Percentiles rank a stretch among this genome's conserved stretches.
These are phyloP conservation scores for Dorcus hopei DNA, from an alignment of 2,888 invertebrate genomes.

Conservation along the genomic window DNA sequence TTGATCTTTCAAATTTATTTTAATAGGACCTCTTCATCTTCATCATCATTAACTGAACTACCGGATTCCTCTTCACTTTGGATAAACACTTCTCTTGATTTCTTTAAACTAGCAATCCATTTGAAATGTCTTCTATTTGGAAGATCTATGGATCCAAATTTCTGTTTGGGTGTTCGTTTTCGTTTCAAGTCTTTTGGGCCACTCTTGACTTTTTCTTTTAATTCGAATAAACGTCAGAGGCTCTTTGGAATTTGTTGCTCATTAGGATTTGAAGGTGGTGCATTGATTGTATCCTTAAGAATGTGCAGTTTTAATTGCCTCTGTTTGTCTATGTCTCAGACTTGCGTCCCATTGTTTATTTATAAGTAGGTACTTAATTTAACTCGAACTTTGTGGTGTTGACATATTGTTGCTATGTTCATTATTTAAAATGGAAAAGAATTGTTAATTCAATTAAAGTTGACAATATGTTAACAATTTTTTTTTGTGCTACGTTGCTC, in stretches of 20 bases:
- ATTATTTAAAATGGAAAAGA: too few relatives aligned
- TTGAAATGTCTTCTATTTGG: slow-evolving; percentile 10
- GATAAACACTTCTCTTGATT: slow-evolving; percentile 55
- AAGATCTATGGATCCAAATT: slow-evolving; percentile 8
- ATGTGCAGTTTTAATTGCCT: slow-evolving; percentile 60
- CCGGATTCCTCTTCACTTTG: slow-evolving; percentile 47
- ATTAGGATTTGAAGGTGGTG: slow-evolving; percentile 67
- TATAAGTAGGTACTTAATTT: not conserved
- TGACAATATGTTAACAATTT: too few relatives aligned
- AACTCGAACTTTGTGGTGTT: not conserved
- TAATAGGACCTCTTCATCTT: slow-evolving; percentile 45
- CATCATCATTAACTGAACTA: not conserved
- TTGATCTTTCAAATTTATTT: slow-evolving; percentile 44
- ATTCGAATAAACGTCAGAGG: slow-evolving; percentile 61
- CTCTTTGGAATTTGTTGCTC: slow-evolving; percentile 74
- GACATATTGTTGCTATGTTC: not conserved
- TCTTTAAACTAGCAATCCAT: slow-evolving; percentile 40
- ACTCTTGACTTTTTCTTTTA: slow-evolving; percentile 53
- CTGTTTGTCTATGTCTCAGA: slow-evolving; percentile 70
- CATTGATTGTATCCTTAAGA: slow-evolving; percentile 69
- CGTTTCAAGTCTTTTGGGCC: slow-evolving; percentile 44
- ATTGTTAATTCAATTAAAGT: too few relatives aligned
- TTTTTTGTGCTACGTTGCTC: too few relatives aligned
- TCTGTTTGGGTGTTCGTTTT: slow-evolving; percentile 21
- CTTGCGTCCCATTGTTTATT: slow-evolving; percentile 64